Evolutionary conservation across 2,113 vertebrate species (phyloP).

Genomic region (Scortum barcoo): DNA sequence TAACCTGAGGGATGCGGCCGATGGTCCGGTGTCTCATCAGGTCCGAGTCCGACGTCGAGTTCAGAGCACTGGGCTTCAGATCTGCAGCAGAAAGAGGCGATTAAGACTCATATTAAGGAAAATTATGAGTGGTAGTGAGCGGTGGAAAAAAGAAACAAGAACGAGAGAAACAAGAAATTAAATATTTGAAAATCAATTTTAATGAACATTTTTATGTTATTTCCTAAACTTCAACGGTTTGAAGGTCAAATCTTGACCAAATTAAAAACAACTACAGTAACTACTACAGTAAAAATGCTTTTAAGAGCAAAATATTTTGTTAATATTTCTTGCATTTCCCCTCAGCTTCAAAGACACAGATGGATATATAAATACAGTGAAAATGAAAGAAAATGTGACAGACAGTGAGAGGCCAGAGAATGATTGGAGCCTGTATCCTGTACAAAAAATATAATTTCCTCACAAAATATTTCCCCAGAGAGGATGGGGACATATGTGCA

Average conservation of each 20-base stretch:
- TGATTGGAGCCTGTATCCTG: slow-evolving; percentile 8
- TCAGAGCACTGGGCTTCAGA: slow-evolving; percentile 88
- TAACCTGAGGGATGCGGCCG: slow-evolving; percentile 94
- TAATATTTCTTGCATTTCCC: not conserved
- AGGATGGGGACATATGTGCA: slow-evolving; percentile 22
- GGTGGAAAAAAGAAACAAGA: not conserved
- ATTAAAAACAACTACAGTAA: not conserved
- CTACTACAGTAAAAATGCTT: not conserved
- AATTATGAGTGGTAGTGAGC: not conserved
- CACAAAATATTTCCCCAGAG: slow-evolving; percentile 40
- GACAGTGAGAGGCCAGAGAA: not conserved
- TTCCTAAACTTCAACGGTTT: too few relatives aligned
- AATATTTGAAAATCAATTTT: not conserved
- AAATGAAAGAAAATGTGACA: slow-evolving; percentile 22
- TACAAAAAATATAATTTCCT: not conserved
- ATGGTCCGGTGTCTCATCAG: slow-evolving; percentile 91
- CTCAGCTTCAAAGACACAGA: slow-evolving; percentile 11
- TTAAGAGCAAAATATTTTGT: not conserved
- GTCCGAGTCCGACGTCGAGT: slow-evolving; percentile 92
- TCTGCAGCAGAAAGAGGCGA: slow-evolving; percentile 68
- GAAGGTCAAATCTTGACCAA: not conserved
- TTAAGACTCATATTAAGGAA: not conserved
- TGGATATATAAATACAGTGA: not conserved
- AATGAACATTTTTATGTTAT: not conserved
- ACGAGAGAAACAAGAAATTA: not conserved